These are phyloP conservation scores for Lindbergichthys nudifrons DNA, from an alignment of 2,797 vertebrate genomes.

Conservation along the genomic window DNA sequence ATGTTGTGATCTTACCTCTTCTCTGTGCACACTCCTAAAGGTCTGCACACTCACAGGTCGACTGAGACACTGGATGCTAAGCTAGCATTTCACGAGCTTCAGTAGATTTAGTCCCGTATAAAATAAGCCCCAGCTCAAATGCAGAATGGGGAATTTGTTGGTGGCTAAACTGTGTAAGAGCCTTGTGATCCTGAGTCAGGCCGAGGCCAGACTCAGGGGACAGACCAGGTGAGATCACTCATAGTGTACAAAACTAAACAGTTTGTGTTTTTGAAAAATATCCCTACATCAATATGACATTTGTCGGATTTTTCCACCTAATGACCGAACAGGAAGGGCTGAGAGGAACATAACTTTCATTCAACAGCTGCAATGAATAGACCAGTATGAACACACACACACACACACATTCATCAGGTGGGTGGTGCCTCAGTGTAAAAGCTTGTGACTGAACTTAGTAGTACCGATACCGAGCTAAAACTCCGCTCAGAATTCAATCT, in stretches of 20 bases:
- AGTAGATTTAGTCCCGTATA: conserved; percentile 7
- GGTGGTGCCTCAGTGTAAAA: conserved; percentile 40
- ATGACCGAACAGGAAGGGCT: conserved; percentile 60
- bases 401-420: conserved; percentile 36
- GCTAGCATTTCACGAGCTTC: conserved; percentile 14
- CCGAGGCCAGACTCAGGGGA: conserved; percentile 37
- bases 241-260: conserved; percentile 15
- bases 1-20: conserved; percentile 31
- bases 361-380: conserved; percentile 67
- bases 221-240: conserved; percentile 28
- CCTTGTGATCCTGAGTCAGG: conserved; percentile 62
- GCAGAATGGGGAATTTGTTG: conserved; percentile 42
- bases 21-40: no score
- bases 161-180: conserved; percentile 42
- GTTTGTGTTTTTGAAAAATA: conserved; percentile 35
- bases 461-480: conserved; percentile 24
- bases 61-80: neutral
- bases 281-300: conserved; percentile 44
- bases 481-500: conserved; percentile 38
- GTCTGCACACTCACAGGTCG: no score
- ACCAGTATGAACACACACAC: conserved; percentile 51
- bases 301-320: conserved; percentile 53
- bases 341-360: conserved; percentile 63
- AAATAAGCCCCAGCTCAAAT: conserved; percentile 19
- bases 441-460: conserved; percentile 24